A percentile compares a stretch with the other conserved stretches of the same genome.
These are phyloP conservation scores for Sinhomidia bicolor DNA, from an alignment of 2,888 invertebrate species.

Conservation along the genomic window DNA sequence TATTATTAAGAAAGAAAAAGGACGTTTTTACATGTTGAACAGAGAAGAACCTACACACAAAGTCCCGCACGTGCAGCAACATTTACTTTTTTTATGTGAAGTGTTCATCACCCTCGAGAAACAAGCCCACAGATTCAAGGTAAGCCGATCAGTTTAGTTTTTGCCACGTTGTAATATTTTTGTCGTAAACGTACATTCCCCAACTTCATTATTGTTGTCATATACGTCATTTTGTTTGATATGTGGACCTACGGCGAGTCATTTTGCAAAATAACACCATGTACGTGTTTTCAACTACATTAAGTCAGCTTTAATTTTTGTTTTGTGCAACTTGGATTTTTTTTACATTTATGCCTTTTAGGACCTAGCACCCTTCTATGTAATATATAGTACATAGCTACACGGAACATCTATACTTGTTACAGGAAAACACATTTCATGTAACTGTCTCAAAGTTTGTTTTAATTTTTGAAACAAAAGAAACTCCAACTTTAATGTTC, in stretches of 20 bases:
- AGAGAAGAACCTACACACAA: neutral
- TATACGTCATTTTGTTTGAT: neutral
- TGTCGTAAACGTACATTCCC: neutral
- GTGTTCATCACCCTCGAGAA: neutral
- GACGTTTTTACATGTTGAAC: neutral
- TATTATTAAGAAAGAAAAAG: neutral
- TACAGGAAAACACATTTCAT: neutral
- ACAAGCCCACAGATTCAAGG: conserved; percentile 29
- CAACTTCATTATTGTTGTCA: neutral
- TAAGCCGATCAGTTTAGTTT: conserved; percentile 37
- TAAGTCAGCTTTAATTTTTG: neutral
- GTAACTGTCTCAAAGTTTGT: neutral
- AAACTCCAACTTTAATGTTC: neutral
- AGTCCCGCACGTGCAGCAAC: neutral
- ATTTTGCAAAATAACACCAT: neutral
- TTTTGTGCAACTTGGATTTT: neutral
- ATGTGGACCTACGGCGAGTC: neutral
- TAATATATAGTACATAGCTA: neutral
- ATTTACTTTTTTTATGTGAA: conserved; percentile 3
- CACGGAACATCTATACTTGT: too few relatives aligned
- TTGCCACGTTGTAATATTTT: neutral
- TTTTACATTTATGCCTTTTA: neutral
- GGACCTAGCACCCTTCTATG: neutral
- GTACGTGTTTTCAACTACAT: neutral
- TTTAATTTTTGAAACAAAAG: neutral